Conservation (phyloP, 2,113 vertebrate genomes). For the Dromiciops gliroides region DNA sequence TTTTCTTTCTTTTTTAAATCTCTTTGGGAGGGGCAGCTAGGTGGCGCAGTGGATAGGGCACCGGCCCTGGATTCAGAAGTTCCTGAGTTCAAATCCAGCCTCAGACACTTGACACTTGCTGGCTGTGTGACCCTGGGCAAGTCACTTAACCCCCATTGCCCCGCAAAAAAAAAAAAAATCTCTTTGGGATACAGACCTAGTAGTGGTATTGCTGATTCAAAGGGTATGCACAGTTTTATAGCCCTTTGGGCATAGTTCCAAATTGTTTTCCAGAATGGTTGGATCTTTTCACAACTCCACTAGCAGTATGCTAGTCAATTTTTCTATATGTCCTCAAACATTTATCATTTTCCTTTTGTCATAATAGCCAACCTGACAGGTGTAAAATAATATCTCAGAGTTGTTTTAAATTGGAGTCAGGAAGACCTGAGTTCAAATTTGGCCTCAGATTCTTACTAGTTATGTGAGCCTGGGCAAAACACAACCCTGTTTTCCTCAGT, state of each 20-base stretch:
- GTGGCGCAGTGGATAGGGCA: too few relatives aligned
- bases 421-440: background rate
- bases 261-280: background rate
- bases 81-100: too few relatives aligned
- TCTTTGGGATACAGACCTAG: background rate
- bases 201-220: background rate
- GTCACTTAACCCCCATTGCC: too few relatives aligned
- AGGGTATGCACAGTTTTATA: background rate
- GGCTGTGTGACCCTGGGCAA: too few relatives aligned
- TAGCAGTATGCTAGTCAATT: background rate
- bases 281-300: background rate
- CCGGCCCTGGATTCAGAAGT: too few relatives aligned
- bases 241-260: background rate
- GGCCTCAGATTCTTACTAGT: background rate
- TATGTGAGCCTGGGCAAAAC: background rate
- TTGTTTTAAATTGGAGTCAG: background rate
- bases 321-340: background rate
- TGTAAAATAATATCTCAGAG: background rate
- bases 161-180: background rate
- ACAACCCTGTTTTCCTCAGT: background rate
- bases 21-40: too few relatives aligned
- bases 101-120: too few relatives aligned
- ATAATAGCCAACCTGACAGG: background rate
- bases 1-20: too few relatives aligned
- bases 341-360: background rate